Evolutionary conservation across 2,113 vertebrate species (phyloP).

Genomic region (Pelecanus crispus): DNA sequence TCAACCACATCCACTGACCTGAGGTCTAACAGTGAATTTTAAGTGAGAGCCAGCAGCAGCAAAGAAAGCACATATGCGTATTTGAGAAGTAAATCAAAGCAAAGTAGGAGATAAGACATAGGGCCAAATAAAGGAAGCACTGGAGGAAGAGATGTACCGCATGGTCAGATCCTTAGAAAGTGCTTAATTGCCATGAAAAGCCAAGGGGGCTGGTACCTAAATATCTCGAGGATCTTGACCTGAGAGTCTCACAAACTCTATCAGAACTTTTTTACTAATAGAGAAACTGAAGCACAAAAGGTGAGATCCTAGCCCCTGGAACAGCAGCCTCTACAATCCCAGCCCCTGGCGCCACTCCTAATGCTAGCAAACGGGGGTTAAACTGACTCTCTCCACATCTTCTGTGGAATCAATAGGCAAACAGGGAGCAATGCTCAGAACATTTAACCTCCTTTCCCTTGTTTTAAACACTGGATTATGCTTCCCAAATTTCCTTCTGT

Average conservation of each 20-base stretch:
- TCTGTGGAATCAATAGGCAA: neutral
- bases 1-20: neutral
- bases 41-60: neutral
- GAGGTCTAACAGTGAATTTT: neutral
- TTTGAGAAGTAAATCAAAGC: neutral
- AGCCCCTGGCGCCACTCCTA: neutral
- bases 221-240: neutral
- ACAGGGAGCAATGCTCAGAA: neutral
- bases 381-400: neutral
- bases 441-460: neutral
- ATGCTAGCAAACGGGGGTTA: neutral
- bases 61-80: neutral
- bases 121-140: neutral
- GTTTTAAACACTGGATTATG: neutral
- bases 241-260: neutral
- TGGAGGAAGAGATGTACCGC: neutral
- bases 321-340: too few relatives aligned
- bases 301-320: neutral
- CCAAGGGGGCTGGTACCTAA: neutral
- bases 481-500: neutral
- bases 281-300: neutral
- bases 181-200: neutral
- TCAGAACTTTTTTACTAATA: neutral
- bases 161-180: neutral
- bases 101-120: neutral